These are phyloP conservation scores for Melanaphis sacchari DNA, from an alignment of 1,140 invertebrate genomes.

Conservation along the genomic window DNA sequence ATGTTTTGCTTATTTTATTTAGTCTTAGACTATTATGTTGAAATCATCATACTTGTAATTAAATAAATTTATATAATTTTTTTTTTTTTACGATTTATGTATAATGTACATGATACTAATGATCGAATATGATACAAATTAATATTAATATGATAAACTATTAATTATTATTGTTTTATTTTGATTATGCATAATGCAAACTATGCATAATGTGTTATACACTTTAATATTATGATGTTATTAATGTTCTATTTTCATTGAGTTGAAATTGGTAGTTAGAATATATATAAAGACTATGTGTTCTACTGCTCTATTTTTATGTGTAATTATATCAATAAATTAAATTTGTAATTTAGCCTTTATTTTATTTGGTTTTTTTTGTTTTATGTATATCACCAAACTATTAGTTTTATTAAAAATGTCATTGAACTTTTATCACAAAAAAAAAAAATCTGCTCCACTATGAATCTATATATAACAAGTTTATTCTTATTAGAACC, in stretches of 20 bases:
- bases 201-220: background rate
- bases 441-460: too few species aligned
- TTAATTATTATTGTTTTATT: background rate
- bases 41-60: background rate
- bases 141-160: background rate
- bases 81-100: background rate
- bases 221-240: background rate
- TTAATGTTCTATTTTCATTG: background rate
- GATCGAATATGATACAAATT: background rate
- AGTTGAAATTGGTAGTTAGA: background rate
- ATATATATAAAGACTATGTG: background rate
- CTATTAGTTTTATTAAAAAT: background rate
- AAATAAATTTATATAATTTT: background rate
- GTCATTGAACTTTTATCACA: background rate
- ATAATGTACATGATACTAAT: background rate
- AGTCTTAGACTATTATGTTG: background rate
- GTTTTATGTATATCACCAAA: too few species aligned
- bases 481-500: too few species aligned
- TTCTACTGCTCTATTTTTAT: background rate
- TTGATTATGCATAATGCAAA: background rate
- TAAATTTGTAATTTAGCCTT: background rate
- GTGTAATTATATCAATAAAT: constrained; percentile 1
- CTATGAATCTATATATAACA: too few species aligned
- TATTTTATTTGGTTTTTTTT: background rate
- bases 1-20: background rate